Conservation (phyloP, 2,113 vertebrate genomes). For the Oenanthe melanoleuca region DNA sequence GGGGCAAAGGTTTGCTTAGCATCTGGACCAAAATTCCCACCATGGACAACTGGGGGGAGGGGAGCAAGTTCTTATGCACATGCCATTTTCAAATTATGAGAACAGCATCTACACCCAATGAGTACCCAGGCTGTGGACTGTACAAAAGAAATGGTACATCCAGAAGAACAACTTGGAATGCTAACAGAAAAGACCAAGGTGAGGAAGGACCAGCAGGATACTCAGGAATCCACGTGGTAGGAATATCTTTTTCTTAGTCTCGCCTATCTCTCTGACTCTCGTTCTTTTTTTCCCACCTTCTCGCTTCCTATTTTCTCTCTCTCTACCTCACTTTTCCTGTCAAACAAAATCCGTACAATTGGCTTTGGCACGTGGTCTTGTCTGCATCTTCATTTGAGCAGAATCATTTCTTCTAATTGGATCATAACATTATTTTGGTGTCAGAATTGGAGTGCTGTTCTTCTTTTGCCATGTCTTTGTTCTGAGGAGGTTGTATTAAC, state of each 20-base stretch:
- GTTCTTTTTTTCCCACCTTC: neutral
- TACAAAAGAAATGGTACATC: too few species aligned
- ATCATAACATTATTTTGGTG: neutral
- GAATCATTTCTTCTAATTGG: neutral
- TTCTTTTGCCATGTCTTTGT: neutral
- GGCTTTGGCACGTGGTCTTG: neutral
- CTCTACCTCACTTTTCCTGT: neutral
- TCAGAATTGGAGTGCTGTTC: neutral
- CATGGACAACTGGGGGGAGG: neutral
- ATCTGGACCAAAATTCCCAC: neutral
- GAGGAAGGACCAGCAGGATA: neutral
- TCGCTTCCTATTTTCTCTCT: neutral
- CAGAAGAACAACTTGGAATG: neutral
- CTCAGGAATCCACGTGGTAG: fast-evolving
- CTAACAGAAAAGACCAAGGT: neutral
- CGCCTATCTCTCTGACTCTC: neutral
- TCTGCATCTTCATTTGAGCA: neutral
- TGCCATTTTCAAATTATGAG: neutral
- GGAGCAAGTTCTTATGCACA: neutral
- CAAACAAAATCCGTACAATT: neutral
- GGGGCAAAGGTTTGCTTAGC: neutral
- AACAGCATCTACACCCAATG: neutral
- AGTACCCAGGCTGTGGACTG: neutral
- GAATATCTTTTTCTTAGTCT: neutral
- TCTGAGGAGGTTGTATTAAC: neutral